Percentiles rank a stretch among this genome's conserved stretches.
Conservation (phyloP, 2,888 invertebrate genomes). For the Conistra vaccinii region DNA sequence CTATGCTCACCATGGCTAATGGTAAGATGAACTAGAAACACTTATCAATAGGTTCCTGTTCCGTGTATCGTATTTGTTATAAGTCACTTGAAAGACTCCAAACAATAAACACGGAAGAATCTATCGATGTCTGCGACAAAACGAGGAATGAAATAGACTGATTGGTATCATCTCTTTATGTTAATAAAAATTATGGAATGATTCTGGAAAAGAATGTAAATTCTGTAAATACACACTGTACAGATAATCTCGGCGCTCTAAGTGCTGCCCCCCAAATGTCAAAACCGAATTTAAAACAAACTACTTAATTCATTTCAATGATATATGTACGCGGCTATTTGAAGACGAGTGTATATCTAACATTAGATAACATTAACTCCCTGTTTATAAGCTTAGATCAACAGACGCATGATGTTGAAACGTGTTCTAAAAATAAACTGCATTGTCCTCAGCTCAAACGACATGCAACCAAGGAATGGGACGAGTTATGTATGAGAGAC, state of each 20-base stretch:
- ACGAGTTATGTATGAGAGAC: constrained; percentile 96
- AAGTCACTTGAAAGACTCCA: constrained; percentile 4
- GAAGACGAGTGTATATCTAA: constrained; percentile 15
- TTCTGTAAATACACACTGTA: background rate
- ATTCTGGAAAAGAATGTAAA: background rate
- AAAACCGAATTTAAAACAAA: background rate
- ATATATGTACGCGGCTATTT: constrained; percentile 7
- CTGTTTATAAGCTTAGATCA: constrained; percentile 26
- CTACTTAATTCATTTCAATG: constrained; percentile 4
- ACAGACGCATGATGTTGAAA: constrained; percentile 18
- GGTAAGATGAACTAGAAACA: constrained; percentile 87
- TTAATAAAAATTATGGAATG: background rate
- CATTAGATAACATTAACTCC: constrained; percentile 21
- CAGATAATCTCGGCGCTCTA: background rate
- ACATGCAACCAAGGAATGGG: constrained; percentile 97
- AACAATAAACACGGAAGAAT: constrained; percentile 48
- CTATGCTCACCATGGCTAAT: constrained; percentile 95
- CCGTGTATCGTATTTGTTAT: constrained; percentile 23
- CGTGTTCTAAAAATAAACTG: constrained; percentile 32
- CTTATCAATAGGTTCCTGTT: constrained; percentile 26
- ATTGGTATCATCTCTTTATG: background rate
- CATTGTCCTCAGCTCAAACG: constrained; percentile 93
- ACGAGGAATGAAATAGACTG: background rate
- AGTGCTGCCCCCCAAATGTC: background rate
- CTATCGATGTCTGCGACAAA: background rate